Conservation (phyloP, 2,888 invertebrate genomes). For the Anoplius nigerrimus region DNA sequence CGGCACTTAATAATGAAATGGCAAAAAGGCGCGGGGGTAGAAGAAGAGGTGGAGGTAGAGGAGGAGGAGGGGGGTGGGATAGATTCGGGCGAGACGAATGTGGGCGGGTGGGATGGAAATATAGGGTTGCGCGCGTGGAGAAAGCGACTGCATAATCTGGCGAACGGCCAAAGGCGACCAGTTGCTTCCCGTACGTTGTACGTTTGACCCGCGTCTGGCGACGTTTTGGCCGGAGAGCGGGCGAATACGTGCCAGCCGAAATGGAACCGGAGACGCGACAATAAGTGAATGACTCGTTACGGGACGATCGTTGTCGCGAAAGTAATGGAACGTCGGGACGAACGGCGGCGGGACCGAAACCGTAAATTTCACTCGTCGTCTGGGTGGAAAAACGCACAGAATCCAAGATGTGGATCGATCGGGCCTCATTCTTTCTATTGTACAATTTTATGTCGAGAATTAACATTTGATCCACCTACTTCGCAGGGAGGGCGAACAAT, state of each 20-base stretch:
- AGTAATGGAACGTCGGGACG: no score
- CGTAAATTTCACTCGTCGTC: no score
- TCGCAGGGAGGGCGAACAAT: no score
- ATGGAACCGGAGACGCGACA: background rate
- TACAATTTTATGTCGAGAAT: no score
- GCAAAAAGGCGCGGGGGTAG: background rate
- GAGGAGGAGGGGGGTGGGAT: background rate
- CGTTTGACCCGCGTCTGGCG: slow-evolving; percentile 58
- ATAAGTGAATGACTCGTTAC: no score
- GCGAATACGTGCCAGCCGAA: background rate
- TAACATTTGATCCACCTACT: no score
- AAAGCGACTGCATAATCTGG: slow-evolving; percentile 69
- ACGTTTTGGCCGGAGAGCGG: slow-evolving; percentile 30
- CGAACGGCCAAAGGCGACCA: slow-evolving; percentile 69
- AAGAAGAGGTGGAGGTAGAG: background rate
- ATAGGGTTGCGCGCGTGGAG: slow-evolving; percentile 49
- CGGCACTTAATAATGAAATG: background rate
- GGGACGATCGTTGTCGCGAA: no score
- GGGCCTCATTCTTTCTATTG: no score
- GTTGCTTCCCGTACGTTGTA: slow-evolving; percentile 67
- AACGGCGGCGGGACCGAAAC: no score
- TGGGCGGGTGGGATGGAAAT: slow-evolving; percentile 46
- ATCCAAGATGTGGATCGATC: no score
- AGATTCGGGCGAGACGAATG: background rate
- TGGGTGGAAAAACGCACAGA: no score